A percentile compares a stretch with the other conserved stretches of the same genome.
These are phyloP conservation scores for Neosilurus mollespiculum DNA, from an alignment of 2,797 vertebrate species.

Conservation along the genomic window DNA sequence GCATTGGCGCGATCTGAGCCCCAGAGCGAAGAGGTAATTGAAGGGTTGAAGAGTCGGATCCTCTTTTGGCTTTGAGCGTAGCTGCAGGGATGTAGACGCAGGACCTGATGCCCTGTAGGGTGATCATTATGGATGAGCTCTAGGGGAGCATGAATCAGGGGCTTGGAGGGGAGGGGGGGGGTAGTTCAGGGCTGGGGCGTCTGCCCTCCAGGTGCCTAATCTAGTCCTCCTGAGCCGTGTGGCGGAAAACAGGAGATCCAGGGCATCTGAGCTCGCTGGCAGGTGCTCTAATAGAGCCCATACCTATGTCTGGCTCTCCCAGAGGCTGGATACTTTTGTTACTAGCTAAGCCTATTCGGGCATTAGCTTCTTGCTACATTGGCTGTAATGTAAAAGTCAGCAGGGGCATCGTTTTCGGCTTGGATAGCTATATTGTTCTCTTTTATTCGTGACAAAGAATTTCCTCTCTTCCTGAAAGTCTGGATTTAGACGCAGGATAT, in stretches of 20 bases:
- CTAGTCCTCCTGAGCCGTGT: constrained; percentile 55
- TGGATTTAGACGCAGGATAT: constrained; percentile 67
- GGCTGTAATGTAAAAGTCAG: constrained; percentile 75
- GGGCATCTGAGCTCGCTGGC: constrained; percentile 67
- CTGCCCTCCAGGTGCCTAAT: constrained; percentile 72
- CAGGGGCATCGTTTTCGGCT: constrained; percentile 75
- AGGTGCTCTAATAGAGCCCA: constrained; percentile 71
- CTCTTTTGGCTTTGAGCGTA: constrained; percentile 48
- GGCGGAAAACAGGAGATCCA: constrained; percentile 62
- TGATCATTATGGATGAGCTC: constrained; percentile 60
- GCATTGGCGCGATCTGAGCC: constrained; percentile 32
- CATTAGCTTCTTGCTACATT: constrained; percentile 74
- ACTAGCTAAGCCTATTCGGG: constrained; percentile 71
- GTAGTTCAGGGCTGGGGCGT: no score
- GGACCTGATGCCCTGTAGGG: constrained; percentile 59
- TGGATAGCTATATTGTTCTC: constrained; percentile 76
- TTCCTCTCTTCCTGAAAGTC: constrained; percentile 69
- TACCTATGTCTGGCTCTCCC: constrained; percentile 69
- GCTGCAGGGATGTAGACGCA: constrained; percentile 60
- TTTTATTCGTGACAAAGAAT: constrained; percentile 61
- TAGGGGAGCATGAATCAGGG: constrained; percentile 51
- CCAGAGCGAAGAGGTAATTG: constrained; percentile 44
- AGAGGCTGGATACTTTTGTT: constrained; percentile 75
- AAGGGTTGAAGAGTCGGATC: constrained; percentile 43
- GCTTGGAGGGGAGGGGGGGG: constrained; percentile 46